Base-by-base conservation (phyloP, 2,797 vertebrate genomes). In the Thalassophryne amazonica region DNA sequence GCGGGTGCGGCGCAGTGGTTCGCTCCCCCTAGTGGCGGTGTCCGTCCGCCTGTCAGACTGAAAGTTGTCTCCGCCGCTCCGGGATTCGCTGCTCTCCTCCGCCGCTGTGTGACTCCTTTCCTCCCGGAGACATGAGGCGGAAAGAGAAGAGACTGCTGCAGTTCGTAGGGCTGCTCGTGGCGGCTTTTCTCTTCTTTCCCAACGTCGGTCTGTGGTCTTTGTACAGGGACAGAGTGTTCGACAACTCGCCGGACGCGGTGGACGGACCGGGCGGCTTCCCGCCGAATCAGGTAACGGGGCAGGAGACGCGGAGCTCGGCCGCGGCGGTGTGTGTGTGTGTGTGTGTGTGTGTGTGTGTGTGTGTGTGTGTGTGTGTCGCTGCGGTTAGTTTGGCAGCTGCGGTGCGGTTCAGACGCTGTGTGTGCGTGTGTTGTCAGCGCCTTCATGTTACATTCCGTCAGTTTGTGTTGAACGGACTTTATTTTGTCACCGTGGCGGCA, bases 171-270 rank as follows among this genome's bases (percentile, higher is more conserved):
- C 84, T 97, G 89, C 90, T 90, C 60, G 59, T 96, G 33, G 90
- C 83, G 76, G 94, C 91, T 75, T 90, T 97, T 9, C 89, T 97
- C 3, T 92, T 97, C 67, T 76, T 97, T 10, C 95, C 94, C 6
- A 96, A 95, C 88, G 93, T 95, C 73, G 95, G 95, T 56, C 88
- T 96, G 36, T 96, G 95, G 95, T 93, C 94, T 24, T 66, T 96
- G 41, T 95, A 95, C 89, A 76, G 91, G 51, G 95, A 97, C 82
- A 86, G 93, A 58, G 90, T 93, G 32, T 86, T 92, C 65, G 93
- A 93, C 79, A 89, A 81, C 87, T 78, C 86, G 35, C 80, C 88
- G 3, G 90, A 87, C 54, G 32, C 77, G 2, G 60, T 24, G 61
- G 88, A 86, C 36, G 76, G 58, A 43, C 64, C 77, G 32, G 76